Percentiles rank a stretch among this genome's conserved stretches.
Evolutionary conservation across 37 sponge, comb jelly and placozoan genomes (phyloP).

Genomic region (Bolinopsis microptera): DNA sequence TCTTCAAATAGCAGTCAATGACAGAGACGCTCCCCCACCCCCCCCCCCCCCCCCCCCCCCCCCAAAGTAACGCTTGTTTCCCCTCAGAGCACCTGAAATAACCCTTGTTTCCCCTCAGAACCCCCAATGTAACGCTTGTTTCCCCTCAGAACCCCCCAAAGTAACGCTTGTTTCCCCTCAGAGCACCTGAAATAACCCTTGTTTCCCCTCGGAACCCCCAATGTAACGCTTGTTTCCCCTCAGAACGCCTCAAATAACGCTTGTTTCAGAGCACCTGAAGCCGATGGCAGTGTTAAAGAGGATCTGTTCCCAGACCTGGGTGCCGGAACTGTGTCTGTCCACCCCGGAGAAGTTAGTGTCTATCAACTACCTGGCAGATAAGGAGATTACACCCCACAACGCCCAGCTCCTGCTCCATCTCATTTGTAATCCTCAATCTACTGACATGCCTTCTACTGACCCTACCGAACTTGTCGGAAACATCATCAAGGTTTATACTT

Average conservation of each 20-base stretch:
- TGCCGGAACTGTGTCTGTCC: conserved; percentile 24
- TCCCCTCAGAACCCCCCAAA: neutral
- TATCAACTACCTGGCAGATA: neutral
- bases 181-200: too few relatives aligned
- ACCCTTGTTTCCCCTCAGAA: too few relatives aligned
- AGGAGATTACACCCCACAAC: neutral
- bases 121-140: neutral
- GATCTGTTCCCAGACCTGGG: conserved; percentile 48
- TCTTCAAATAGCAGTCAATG: neutral
- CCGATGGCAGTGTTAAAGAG: neutral
- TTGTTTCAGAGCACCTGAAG: conserved; percentile 13
- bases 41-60: too few relatives aligned
- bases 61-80: too few relatives aligned
- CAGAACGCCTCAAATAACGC: too few relatives aligned
- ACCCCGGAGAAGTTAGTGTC: conserved; percentile 19
- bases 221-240: neutral
- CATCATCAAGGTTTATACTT: conserved; percentile 19
- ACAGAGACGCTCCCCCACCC: too few relatives aligned
- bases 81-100: too few relatives aligned
- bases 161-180: too few relatives aligned
- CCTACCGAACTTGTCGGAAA: neutral
- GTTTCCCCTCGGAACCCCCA: too few relatives aligned
- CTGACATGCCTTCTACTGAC: neutral
- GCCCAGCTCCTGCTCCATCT: conserved; percentile 34
- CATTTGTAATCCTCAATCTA: neutral